These are phyloP conservation scores for Ameiurus melas DNA, from an alignment of 2,113 vertebrate species.

Conservation along the genomic window DNA sequence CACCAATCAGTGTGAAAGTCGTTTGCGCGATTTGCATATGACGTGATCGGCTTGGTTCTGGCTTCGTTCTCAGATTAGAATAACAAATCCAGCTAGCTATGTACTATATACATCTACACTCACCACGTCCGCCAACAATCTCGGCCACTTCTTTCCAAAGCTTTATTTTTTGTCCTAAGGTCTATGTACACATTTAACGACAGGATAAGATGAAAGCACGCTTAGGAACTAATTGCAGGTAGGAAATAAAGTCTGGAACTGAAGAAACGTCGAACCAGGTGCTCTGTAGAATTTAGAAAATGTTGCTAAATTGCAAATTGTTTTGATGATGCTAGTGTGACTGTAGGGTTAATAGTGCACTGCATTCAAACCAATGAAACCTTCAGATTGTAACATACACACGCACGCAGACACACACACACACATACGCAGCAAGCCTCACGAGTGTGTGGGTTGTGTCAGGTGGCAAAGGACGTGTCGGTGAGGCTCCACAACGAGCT, in stretches of 20 bases:
- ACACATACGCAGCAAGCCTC: not conserved
- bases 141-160: not conserved
- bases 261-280: not conserved
- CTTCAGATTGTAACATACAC: not conserved
- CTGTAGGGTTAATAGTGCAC: not conserved
- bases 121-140: not conserved
- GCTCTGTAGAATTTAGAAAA: too few relatives aligned
- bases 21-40: not conserved
- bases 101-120: not conserved
- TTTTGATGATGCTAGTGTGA: not conserved
- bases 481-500: conserved; percentile 96
- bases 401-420: not conserved
- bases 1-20: not conserved
- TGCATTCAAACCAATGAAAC: not conserved
- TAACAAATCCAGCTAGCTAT: not conserved
- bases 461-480: conserved; percentile 98
- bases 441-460: conserved; percentile 21
- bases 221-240: not conserved
- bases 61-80: not conserved
- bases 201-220: not conserved
- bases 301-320: not conserved
- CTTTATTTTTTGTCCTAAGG: not conserved
- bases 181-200: not conserved
- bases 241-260: not conserved
- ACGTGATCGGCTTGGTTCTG: not conserved